phyloP scores from a whole-genome alignment of 1,140 invertebrate genomes.

The Argopecten irradians region DNA sequence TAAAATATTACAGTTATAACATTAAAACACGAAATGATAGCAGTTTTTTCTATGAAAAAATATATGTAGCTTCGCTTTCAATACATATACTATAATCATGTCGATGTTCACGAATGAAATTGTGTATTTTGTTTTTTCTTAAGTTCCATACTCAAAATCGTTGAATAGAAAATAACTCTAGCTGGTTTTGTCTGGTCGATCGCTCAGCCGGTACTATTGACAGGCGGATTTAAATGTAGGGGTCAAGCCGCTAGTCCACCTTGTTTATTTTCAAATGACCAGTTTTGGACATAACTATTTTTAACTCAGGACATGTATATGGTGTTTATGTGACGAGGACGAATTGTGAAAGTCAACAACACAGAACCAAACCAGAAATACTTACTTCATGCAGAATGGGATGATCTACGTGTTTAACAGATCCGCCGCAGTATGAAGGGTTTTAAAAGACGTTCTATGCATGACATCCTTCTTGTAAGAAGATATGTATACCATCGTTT shows the following conservation, averaged over 20 bases:
- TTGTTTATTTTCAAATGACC: slow-evolving; percentile 6
- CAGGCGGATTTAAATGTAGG: background rate
- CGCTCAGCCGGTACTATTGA: too few relatives aligned
- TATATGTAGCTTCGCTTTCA: too few relatives aligned
- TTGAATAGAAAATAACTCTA: too few relatives aligned
- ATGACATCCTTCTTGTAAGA: background rate
- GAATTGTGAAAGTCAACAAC: background rate
- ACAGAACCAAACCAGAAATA: background rate
- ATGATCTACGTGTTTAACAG: background rate
- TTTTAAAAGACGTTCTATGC: background rate
- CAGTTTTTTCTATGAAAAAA: too few relatives aligned
- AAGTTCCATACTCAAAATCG: too few relatives aligned
- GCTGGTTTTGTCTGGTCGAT: too few relatives aligned
- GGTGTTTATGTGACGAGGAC: background rate
- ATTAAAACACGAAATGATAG: too few relatives aligned
- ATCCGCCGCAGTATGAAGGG: too few relatives aligned
- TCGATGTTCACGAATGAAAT: too few relatives aligned
- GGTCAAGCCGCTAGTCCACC: background rate
- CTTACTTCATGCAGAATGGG: background rate
- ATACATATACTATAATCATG: too few relatives aligned
- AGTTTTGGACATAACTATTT: background rate
- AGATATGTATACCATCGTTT: background rate
- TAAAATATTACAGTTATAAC: too few relatives aligned
- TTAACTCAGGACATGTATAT: background rate
- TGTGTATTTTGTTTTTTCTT: too few relatives aligned